These are phyloP conservation scores for Pissodes strobi DNA, from an alignment of 1,140 invertebrate genomes.

Conservation along the genomic window DNA sequence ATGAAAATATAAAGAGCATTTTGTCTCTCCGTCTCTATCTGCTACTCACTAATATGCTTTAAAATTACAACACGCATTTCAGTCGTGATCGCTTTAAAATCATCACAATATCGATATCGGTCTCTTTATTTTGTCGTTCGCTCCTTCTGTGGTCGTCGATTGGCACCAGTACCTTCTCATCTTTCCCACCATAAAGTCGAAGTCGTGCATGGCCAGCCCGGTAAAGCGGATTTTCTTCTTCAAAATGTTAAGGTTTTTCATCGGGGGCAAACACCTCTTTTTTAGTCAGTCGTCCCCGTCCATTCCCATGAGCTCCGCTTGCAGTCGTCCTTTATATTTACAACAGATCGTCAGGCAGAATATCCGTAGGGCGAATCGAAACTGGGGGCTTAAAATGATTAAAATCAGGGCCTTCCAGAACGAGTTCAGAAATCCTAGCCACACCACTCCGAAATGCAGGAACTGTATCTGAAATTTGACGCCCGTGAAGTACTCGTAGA, in stretches of 20 bases:
- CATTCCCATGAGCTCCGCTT: slow-evolving; percentile 80
- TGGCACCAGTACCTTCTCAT: slow-evolving; percentile 48
- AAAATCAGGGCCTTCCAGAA: slow-evolving; percentile 94
- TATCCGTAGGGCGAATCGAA: slow-evolving; percentile 82
- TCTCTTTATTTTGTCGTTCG: not conserved
- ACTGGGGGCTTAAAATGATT: slow-evolving; percentile 84
- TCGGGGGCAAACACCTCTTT: slow-evolving; percentile 33
- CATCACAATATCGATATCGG: slow-evolving; percentile 24
- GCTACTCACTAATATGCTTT: too few relatives aligned
- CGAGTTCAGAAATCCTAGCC: slow-evolving; percentile 91
- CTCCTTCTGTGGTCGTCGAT: slow-evolving; percentile 16
- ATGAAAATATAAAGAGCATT: too few relatives aligned
- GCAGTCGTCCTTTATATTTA: slow-evolving; percentile 74
- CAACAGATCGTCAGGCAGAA: slow-evolving; percentile 90
- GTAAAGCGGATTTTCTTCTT: slow-evolving; percentile 43
- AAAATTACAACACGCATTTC: too few relatives aligned
- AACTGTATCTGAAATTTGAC: slow-evolving; percentile 74
- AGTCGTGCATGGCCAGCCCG: slow-evolving; percentile 52
- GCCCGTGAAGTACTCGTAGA: slow-evolving; percentile 47
- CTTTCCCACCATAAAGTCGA: slow-evolving; percentile 49
- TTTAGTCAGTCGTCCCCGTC: slow-evolving; percentile 73
- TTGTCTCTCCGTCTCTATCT: too few relatives aligned
- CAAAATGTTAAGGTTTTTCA: slow-evolving; percentile 17
- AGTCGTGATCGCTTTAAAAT: not conserved
- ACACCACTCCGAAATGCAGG: slow-evolving; percentile 89